phyloP scores from a whole-genome alignment of 2,113 vertebrate species.

The Sisor rabdophorus region DNA sequence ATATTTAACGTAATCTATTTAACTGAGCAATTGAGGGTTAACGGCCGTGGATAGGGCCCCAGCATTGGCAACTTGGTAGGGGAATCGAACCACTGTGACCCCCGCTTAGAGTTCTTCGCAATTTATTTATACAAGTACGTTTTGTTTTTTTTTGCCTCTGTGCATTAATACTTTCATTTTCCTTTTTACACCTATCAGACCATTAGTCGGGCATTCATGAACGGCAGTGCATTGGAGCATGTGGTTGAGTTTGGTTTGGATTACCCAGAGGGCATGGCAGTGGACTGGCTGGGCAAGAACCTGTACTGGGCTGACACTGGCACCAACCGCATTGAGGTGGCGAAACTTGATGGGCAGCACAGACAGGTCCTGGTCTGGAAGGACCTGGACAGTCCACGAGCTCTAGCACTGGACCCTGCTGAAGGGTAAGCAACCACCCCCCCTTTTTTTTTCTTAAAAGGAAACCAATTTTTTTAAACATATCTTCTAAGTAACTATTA shows the following conservation, averaged over 20 bases:
- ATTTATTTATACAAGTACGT: too few relatives aligned
- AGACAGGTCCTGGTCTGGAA: slow-evolving; percentile 91
- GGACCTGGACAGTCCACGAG: slow-evolving; percentile 91
- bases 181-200: slow-evolving; percentile 66
- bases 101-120: too few relatives aligned
- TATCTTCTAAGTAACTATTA: too few relatives aligned
- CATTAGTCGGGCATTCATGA: slow-evolving; percentile 95
- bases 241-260: slow-evolving; percentile 94
- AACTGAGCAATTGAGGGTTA: too few relatives aligned
- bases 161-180: neutral
- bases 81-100: too few relatives aligned
- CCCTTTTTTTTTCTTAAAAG: neutral
- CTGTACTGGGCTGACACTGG: slow-evolving; percentile 97
- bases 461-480: too few relatives aligned
- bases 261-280: slow-evolving; percentile 95
- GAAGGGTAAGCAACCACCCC: slow-evolving; percentile 83
- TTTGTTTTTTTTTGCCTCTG: neutral
- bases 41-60: too few relatives aligned
- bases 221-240: slow-evolving; percentile 87
- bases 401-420: slow-evolving; percentile 88
- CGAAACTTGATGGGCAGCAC: slow-evolving; percentile 85
- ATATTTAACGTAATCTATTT: too few relatives aligned
- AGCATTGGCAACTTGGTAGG: too few relatives aligned
- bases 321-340: slow-evolving; percentile 93
- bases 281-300: slow-evolving; percentile 97